Conservation (phyloP, 2,888 invertebrate species). For the Netelia virgata region DNA sequence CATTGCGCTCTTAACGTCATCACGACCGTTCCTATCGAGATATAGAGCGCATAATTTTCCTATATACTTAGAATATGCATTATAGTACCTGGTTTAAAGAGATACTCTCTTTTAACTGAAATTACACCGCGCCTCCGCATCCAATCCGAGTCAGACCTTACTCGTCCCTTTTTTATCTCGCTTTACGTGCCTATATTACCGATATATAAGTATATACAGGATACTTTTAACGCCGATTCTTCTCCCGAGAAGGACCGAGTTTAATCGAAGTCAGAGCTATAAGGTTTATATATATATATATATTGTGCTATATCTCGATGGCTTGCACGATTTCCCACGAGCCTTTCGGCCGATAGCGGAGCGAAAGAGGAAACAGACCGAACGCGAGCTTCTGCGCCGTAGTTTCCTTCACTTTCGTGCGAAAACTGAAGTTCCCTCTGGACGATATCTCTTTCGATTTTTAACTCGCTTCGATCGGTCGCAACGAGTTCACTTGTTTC, state of each 20-base stretch:
- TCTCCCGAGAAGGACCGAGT: constrained; percentile 26
- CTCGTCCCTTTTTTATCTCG: not conserved
- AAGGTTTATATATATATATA: constrained; percentile 26
- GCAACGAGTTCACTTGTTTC: not conserved
- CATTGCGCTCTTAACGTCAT: not conserved
- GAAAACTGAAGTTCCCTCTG: not conserved
- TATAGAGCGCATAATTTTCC: not conserved
- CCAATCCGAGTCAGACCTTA: not conserved
- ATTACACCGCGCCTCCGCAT: not conserved
- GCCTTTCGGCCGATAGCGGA: constrained; percentile 23
- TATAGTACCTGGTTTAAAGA: not conserved
- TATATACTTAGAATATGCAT: not conserved
- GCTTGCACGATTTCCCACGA: constrained; percentile 53
- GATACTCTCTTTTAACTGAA: not conserved
- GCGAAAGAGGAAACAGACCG: not conserved
- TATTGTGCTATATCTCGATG: constrained; percentile 13
- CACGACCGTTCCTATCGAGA: not conserved
- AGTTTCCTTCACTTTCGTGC: constrained; percentile 18
- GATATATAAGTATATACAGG: constrained; percentile 18
- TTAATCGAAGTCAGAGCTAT: constrained; percentile 49
- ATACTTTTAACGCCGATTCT: constrained; percentile 16
- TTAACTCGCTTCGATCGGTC: not conserved
- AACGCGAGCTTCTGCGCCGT: constrained; percentile 18
- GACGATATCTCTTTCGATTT: constrained; percentile 33
- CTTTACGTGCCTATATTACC: not conserved